A percentile compares a stretch with the other conserved stretches of the same genome.
Conservation (phyloP, 2,888 invertebrate genomes). For the Belgica antarctica region DNA sequence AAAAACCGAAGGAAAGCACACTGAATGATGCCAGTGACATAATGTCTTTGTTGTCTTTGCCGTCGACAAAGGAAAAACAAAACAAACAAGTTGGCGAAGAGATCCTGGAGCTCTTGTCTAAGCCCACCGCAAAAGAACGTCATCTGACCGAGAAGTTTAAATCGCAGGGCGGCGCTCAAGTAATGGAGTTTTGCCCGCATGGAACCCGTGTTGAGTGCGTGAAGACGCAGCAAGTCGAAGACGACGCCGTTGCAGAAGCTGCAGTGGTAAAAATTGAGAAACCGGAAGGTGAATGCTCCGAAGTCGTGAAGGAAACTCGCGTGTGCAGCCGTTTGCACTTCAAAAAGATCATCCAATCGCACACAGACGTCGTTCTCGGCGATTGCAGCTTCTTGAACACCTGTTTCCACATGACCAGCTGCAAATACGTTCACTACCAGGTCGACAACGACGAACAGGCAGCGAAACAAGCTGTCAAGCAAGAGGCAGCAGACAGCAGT, state of each 20-base stretch:
- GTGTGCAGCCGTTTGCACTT: constrained; percentile 91
- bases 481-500: constrained; percentile 48
- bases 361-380: constrained; percentile 91
- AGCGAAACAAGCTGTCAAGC: constrained; percentile 48
- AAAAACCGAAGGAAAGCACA: constrained; percentile 56
- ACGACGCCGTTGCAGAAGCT: constrained; percentile 47
- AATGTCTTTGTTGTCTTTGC: constrained; percentile 71
- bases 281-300: constrained; percentile 49
- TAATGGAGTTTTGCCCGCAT: constrained; percentile 95
- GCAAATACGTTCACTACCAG: constrained; percentile 98
- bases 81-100: constrained; percentile 94
- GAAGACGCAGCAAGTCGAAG: constrained; percentile 56
- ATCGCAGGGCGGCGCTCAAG: constrained; percentile 90
- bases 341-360: constrained; percentile 91
- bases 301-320: constrained; percentile 48
- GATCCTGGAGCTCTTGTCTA: constrained; percentile 87
- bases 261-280: constrained; percentile 41
- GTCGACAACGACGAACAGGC: constrained; percentile 72
- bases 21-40: constrained; percentile 49
- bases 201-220: constrained; percentile 89
- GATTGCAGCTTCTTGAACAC: constrained; percentile 98
- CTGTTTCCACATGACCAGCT: constrained; percentile 98
- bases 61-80: constrained; percentile 92
- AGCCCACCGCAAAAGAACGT: constrained; percentile 94
- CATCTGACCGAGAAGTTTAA: constrained; percentile 93